Evolutionary conservation across 1,140 invertebrate species (phyloP).

Genomic region (Scaptomyza hsui): DNA sequence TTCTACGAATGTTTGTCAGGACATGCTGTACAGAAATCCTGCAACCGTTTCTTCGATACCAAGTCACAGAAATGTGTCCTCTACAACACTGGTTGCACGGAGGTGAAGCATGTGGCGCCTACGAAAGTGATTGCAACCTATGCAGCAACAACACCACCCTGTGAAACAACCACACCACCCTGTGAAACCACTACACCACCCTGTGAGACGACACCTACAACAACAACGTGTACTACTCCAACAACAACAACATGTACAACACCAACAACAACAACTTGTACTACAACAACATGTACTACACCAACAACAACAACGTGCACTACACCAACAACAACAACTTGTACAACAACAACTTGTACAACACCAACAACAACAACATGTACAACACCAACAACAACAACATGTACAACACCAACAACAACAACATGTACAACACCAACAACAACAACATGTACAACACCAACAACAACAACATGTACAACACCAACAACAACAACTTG

Average conservation of each 20-base stretch:
- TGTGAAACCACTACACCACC: not conserved
- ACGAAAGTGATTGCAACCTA: not conserved
- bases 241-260: constrained; percentile 6
- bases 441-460: constrained; percentile 7
- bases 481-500: not conserved
- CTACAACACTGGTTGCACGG: constrained; percentile 3
- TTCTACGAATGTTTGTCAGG: constrained; percentile 4
- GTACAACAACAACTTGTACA: not conserved
- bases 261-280: not conserved
- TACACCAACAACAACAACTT: not conserved
- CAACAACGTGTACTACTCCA: constrained; percentile 3
- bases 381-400: not conserved
- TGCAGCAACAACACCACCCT: not conserved
- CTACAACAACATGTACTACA: not conserved
- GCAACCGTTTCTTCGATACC: constrained; percentile 1
- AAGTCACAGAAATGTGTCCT: constrained; percentile 3
- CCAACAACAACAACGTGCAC: not conserved
- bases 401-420: not conserved
- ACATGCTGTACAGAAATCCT: constrained; percentile 1
- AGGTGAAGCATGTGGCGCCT: not conserved
- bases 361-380: not conserved
- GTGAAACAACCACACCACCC: not conserved
- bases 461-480: constrained; percentile 5
- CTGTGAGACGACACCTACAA: constrained; percentile 13
- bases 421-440: constrained; percentile 4